Base-by-base conservation (phyloP, 35 echinoderm and acorn worm genomes). In the Anneissia japonica region DNA sequence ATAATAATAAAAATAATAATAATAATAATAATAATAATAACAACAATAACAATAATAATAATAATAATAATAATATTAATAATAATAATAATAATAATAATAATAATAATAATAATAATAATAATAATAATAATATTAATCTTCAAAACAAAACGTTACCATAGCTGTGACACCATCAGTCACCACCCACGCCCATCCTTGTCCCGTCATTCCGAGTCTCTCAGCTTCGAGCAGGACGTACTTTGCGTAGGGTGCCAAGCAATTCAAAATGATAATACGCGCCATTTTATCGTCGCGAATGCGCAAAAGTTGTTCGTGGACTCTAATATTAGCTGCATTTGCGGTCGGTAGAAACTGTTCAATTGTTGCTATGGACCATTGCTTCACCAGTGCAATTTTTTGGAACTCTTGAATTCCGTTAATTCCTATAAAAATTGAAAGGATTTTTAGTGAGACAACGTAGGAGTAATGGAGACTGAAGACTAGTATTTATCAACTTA, bases 121-220 rank as follows among this genome's bases (percentile, higher is more conserved):
- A n/a, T n/a, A n/a, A n/a, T n/a, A n/a, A n/a, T n/a, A n/a, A n/a
- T n/a, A n/a, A n/a, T n/a, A n/a, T n/a, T n/a, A n/a, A n/a, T n/a
- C n/a, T n/a, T n/a, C n/a, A n/a, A n/a, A n/a, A n/a, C n/a, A n/a
- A n/a, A n/a, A n/a, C n/a, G 35, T 39, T 39, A 81, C 79, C 35
- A 81, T 35, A 38, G 79, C 79, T 23, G 79, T 81, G 0, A 81
- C 36, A 11, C 79, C 79, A 28, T 81, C 79, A 3, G 79, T 81
- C 2, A 81, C 36, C n/a, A 81, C 38, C 79, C 79, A 81, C 10
- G 79, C 79, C 79, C 79, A 81, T 38, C 79, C 79, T 39, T 17
- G 7, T 32, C 38, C 35, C 32, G 37, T 81, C 79, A 81, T 81
- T 17, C 79, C 79, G 16, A 81, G 79, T 37, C n/a, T 39, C 28